A percentile compares a stretch with the other conserved stretches of the same genome.
phyloP scores from a whole-genome alignment of 2,888 invertebrate species.

The Athalia circularis region DNA sequence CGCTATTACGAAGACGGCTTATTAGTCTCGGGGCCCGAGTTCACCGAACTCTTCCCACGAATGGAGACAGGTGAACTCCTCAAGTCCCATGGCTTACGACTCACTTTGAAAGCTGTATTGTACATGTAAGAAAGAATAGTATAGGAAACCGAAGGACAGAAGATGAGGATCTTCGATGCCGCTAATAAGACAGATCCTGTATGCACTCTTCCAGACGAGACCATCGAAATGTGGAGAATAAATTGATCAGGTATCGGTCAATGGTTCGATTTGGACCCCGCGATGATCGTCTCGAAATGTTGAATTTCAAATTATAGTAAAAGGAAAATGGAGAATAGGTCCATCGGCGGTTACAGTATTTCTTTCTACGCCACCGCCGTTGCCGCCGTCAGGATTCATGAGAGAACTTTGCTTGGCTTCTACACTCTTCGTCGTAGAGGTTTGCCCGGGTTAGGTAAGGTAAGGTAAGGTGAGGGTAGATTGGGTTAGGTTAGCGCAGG shows the following conservation, averaged over 20 bases:
- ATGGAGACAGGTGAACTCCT: slow-evolving; percentile 32
- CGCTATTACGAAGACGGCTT: slow-evolving; percentile 31
- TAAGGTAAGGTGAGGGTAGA: slow-evolving; percentile 50
- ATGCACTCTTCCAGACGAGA: not conserved
- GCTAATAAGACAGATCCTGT: slow-evolving; percentile 3
- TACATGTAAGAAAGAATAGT: not conserved
- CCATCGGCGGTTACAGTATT: slow-evolving; percentile 27
- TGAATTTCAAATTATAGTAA: slow-evolving; percentile 6
- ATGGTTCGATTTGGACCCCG: slow-evolving; percentile 20
- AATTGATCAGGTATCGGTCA: slow-evolving; percentile 31
- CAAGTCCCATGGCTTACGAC: slow-evolving; percentile 3
- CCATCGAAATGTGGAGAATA: slow-evolving; percentile 11
- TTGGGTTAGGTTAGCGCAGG: slow-evolving; percentile 64
- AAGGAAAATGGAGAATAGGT: not conserved
- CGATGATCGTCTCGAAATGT: slow-evolving; percentile 4
- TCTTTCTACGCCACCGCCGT: not conserved
- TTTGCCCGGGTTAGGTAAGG: slow-evolving; percentile 17
- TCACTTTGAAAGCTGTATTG: slow-evolving; percentile 8
- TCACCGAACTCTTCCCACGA: slow-evolving; percentile 41
- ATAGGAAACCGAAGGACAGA: not conserved
- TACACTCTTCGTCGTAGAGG: slow-evolving; percentile 16
- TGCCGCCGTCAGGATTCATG: slow-evolving; percentile 9
- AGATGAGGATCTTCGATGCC: not conserved
- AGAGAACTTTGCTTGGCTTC: slow-evolving; percentile 28
- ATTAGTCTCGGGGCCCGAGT: slow-evolving; percentile 37